Conservation (phyloP, 1,140 invertebrate species). For the Habropoda laboriosa region DNA sequence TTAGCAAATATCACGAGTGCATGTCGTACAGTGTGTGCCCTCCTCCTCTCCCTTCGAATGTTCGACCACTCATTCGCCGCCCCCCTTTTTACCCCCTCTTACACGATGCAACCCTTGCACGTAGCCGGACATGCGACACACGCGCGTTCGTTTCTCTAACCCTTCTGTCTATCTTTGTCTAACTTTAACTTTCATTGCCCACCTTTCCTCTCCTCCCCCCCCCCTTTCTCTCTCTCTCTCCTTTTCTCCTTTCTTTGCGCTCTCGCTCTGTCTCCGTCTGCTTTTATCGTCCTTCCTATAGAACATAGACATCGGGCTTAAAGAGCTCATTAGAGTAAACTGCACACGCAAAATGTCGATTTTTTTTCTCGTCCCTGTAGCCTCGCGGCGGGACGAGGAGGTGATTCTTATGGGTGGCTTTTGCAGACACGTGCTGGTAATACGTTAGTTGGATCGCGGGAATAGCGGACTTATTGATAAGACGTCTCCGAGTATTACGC, state of each 20-base stretch:
- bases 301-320: conserved; percentile 47
- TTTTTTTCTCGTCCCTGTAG: not conserved
- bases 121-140: conserved; percentile 24
- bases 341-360: not conserved
- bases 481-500: not conserved
- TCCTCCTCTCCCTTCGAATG: no score
- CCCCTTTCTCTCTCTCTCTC: not conserved
- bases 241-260: not conserved
- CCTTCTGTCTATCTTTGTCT: not conserved
- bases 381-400: not conserved
- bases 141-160: conserved; percentile 30
- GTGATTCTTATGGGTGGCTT: not conserved
- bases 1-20: conserved; percentile 74
- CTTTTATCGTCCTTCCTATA: conserved; percentile 25
- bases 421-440: not conserved
- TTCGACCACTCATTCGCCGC: no score
- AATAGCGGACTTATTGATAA: not conserved
- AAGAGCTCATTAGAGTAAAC: conserved; percentile 18
- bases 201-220: conserved; percentile 9
- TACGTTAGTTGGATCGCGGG: not conserved
- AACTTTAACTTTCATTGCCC: not conserved
- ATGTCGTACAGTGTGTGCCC: conserved; percentile 47
- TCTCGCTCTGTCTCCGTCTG: not conserved
- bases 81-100: conserved; percentile 12
- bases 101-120: conserved; percentile 55